Conservation (phyloP, 2,888 invertebrate genomes). For the Hypercompe scribonia region DNA sequence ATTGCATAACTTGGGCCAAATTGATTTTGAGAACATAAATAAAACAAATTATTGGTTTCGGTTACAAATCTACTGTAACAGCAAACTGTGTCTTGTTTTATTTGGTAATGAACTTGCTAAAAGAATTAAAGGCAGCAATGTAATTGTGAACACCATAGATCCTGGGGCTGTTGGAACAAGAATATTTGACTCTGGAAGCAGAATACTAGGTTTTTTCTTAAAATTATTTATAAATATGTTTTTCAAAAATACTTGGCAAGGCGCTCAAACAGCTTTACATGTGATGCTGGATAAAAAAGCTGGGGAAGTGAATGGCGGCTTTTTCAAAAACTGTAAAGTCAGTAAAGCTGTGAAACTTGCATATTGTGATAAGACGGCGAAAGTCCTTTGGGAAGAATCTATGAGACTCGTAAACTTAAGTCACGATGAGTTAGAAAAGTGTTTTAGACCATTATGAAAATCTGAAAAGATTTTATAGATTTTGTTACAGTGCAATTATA, state of each 20-base stretch:
- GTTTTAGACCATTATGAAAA: constrained; percentile 25
- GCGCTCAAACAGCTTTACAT: constrained; percentile 91
- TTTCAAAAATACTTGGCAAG: constrained; percentile 90
- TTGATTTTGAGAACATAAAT: constrained; percentile 88
- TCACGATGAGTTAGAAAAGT: constrained; percentile 87
- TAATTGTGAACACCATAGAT: constrained; percentile 93
- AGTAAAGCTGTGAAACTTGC: constrained; percentile 82
- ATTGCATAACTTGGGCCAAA: constrained; percentile 87
- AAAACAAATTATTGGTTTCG: constrained; percentile 83
- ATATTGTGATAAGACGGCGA: constrained; percentile 79
- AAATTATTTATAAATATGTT: constrained; percentile 80
- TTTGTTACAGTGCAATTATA: neutral
- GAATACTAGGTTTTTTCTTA: constrained; percentile 80
- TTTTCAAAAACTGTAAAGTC: constrained; percentile 90
- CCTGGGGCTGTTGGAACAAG: constrained; percentile 93
- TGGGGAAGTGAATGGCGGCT: constrained; percentile 88
- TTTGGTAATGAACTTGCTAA: constrained; percentile 89
- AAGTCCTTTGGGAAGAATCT: constrained; percentile 49
- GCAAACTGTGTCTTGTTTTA: constrained; percentile 91
- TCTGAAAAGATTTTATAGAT: neutral
- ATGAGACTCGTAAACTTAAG: constrained; percentile 85
- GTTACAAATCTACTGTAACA: constrained; percentile 81
- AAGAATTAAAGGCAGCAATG: constrained; percentile 86
- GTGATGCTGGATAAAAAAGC: constrained; percentile 84
- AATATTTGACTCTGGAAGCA: constrained; percentile 86